Evolutionary conservation across 1,140 invertebrate species (phyloP).

Genomic region (Rhagoletis pomonella): DNA sequence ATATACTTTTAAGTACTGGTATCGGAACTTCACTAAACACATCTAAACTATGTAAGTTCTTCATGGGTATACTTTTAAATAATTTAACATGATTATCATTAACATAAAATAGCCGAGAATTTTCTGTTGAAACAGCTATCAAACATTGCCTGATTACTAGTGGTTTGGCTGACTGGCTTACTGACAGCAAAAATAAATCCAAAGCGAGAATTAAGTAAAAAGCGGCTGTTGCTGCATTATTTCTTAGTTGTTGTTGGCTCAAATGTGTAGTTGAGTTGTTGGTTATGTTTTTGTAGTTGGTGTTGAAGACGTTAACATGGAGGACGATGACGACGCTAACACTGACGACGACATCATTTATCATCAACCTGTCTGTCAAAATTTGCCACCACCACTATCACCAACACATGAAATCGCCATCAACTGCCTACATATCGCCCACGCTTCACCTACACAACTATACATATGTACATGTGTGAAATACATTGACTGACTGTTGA

Average conservation of each 20-base stretch:
- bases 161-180: neutral
- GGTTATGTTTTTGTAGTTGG: constrained; percentile 33
- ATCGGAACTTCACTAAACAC: too few species aligned
- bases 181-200: constrained; percentile 20
- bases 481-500: constrained; percentile 53
- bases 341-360: constrained; percentile 73
- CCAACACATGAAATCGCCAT: neutral
- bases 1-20: too few species aligned
- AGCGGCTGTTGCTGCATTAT: neutral
- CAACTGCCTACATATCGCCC: neutral
- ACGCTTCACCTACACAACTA: neutral
- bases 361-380: constrained; percentile 73
- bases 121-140: neutral
- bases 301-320: constrained; percentile 25
- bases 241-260: neutral
- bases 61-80: neutral
- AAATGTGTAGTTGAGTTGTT: constrained; percentile 42
- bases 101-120: neutral
- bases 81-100: neutral
- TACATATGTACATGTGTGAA: constrained; percentile 11
- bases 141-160: constrained; percentile 21
- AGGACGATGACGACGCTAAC: constrained; percentile 28
- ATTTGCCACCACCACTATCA: constrained; percentile 36
- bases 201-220: constrained; percentile 21
- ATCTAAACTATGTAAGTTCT: neutral